Evolutionary conservation across 2,113 vertebrate species (phyloP).

Genomic region (Peromyscus polionotus): DNA sequence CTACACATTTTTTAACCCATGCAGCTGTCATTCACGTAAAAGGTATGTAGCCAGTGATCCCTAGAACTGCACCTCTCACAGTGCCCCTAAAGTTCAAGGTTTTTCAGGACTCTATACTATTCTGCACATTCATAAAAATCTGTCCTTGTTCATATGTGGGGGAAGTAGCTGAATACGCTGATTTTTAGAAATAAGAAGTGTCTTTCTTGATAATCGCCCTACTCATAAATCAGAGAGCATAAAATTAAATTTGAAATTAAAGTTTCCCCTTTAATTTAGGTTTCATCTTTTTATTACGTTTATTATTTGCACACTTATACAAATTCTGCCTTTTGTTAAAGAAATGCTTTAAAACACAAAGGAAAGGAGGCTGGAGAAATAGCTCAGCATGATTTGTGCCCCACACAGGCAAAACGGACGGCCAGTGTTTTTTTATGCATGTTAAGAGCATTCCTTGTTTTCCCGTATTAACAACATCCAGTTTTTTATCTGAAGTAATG

Average conservation of each 20-base stretch:
- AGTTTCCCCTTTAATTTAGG: background rate
- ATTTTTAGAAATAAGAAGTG: background rate
- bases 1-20: background rate
- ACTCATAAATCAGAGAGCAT: background rate
- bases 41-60: background rate
- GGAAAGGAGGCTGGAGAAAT: too few relatives aligned
- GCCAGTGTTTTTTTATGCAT: background rate
- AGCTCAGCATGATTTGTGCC: background rate
- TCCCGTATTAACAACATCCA: background rate
- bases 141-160: background rate
- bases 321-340: background rate
- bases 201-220: background rate
- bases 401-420: background rate
- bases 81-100: background rate
- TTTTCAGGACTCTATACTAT: background rate
- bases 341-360: background rate
- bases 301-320: background rate
- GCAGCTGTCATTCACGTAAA: background rate
- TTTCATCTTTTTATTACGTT: background rate
- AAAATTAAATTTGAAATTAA: conserved; percentile 1
- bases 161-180: background rate
- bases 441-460: background rate
- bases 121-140: background rate
- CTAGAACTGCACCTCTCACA: background rate
- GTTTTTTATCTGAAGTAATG: background rate